These are phyloP conservation scores for Chymomyza amoena DNA, from an alignment of 2,888 invertebrate genomes.

Conservation along the genomic window DNA sequence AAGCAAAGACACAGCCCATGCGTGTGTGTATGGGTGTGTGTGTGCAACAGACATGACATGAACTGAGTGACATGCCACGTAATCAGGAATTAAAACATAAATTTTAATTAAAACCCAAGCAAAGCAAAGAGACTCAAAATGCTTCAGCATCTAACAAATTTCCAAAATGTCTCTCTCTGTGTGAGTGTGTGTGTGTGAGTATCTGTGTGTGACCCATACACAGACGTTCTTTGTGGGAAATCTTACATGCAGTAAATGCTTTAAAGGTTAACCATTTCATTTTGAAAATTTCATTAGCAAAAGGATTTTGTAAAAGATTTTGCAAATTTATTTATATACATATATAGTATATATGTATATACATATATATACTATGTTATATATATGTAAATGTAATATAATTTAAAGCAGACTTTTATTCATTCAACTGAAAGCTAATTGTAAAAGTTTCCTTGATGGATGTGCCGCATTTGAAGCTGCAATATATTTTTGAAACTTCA, in stretches of 20 bases:
- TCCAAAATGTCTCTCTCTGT: slow-evolving; percentile 5
- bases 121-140: not conserved
- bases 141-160: slow-evolving; percentile 4
- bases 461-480: not conserved
- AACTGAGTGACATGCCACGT: slow-evolving; percentile 22
- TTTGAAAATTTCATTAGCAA: not conserved
- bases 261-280: not conserved
- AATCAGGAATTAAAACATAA: slow-evolving; percentile 29
- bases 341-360: no score
- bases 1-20: slow-evolving; percentile 8
- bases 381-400: not conserved
- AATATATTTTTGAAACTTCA: not conserved
- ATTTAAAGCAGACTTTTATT: not conserved
- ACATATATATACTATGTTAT: no score
- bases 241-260: not conserved
- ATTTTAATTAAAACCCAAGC: slow-evolving; percentile 26
- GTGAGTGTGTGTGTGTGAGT: not conserved
- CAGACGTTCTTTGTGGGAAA: not conserved
- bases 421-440: not conserved
- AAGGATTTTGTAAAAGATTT: not conserved
- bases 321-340: not conserved
- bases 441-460: not conserved
- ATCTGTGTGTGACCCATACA: not conserved
- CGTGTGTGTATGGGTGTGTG: not conserved
- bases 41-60: not conserved